Conservation (phyloP, 2,113 vertebrate genomes). For the Anolis carolinensis region DNA sequence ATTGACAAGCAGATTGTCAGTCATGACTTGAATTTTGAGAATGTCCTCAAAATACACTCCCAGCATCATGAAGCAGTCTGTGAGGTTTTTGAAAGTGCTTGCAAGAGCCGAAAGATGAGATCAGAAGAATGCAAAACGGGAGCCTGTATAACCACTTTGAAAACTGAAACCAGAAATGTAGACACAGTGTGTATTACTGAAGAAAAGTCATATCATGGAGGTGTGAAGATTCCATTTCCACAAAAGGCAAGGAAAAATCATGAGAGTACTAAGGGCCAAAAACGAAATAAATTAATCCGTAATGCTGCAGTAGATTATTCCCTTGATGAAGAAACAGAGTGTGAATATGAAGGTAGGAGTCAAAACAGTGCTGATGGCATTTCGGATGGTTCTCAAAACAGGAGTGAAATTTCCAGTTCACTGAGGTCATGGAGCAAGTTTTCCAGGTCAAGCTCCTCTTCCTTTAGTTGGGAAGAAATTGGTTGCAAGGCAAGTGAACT, state of each 20-base stretch:
- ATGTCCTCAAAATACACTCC: slow-evolving; percentile 76
- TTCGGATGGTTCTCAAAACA: slow-evolving; percentile 42
- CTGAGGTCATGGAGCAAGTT: slow-evolving; percentile 74
- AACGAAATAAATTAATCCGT: not conserved
- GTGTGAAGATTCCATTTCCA: not conserved
- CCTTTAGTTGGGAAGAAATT: slow-evolving; percentile 74
- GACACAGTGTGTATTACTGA: slow-evolving; percentile 64
- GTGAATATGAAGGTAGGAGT: not conserved
- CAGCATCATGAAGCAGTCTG: slow-evolving; percentile 87
- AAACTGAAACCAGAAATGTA: slow-evolving; percentile 75
- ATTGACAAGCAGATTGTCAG: slow-evolving; percentile 62
- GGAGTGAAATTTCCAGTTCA: slow-evolving; percentile 71
- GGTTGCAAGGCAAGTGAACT: not conserved
- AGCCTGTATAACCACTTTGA: slow-evolving; percentile 84
- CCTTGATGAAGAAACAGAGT: slow-evolving; percentile 19
- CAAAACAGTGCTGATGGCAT: rapidly evolving
- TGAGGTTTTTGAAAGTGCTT: slow-evolving; percentile 71
- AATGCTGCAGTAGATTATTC: slow-evolving; percentile 39
- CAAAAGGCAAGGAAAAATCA: not conserved
- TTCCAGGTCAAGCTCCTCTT: slow-evolving; percentile 58
- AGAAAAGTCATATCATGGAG: not conserved
- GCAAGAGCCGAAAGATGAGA: slow-evolving; percentile 40
- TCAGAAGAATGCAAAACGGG: slow-evolving; percentile 34
- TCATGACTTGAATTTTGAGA: slow-evolving; percentile 73
- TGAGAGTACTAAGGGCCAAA: not conserved